Base-by-base conservation (phyloP, 2,797 vertebrate genomes). In the Urophycis tenuis region DNA sequence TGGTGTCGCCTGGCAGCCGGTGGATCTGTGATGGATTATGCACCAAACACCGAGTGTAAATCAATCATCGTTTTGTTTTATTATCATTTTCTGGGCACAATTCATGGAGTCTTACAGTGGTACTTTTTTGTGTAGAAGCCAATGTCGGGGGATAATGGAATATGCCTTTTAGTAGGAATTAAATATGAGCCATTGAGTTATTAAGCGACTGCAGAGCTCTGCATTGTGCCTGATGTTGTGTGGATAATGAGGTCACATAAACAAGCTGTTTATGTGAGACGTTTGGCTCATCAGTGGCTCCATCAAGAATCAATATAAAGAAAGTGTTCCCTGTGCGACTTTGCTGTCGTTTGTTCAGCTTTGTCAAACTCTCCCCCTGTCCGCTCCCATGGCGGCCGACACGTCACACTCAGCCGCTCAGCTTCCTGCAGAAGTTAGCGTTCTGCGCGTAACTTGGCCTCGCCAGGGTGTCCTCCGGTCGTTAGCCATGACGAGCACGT, bases 401-500 rank as follows among this genome's bases (percentile, higher is more conserved):
- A n/a, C n/a, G n/a, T n/a, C 5, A 25, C n/a, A 11, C 64, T 70
- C 31, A 30, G 15, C 31, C 7, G 32, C 17, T 70, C 71, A 70
- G 60, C 32, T 25, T 72, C 53, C 60, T 76, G 71, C 74, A 76
- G 60, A 74, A 10, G 45, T 72, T 67, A 0, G 39, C 64, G 78
- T 60, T n/a, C n/a, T n/a, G n/a, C n/a, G n/a, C n/a, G n/a, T n/a
- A n/a, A n/a, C n/a, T n/a, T n/a, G n/a, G n/a, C n/a, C n/a, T n/a
- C n/a, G n/a, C n/a, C n/a, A n/a, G n/a, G n/a, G n/a, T n/a, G n/a
- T n/a, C n/a, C n/a, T n/a, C n/a, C n/a, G 85, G 88, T 86, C 12
- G 22, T 41, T 85, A 88, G 84, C 84, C 80, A 82, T 79, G 82
- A 85, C 70, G 86, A 88, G 85, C 72, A 72, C 77, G 78, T 82